Percentiles rank a stretch among this genome's conserved stretches.
Evolutionary conservation across 2,888 invertebrate species (phyloP).

Genomic region (Drosophila histrio): DNA sequence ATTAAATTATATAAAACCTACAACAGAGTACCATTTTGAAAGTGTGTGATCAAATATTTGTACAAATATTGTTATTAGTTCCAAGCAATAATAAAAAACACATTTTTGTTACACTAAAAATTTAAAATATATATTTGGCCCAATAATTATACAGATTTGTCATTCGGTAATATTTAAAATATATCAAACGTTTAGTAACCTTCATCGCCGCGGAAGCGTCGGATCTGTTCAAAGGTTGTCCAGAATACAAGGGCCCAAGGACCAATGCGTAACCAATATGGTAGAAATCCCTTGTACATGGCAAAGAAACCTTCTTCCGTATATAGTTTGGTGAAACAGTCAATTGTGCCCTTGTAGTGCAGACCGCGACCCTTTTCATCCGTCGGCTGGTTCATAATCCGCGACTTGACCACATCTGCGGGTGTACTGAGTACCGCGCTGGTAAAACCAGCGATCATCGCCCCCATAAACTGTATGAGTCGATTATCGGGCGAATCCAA

Average conservation of each 20-base stretch:
- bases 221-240: constrained; percentile 32
- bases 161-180: background rate
- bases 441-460: constrained; percentile 88
- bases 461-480: constrained; percentile 87
- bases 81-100: too few species aligned
- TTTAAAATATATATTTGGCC: background rate
- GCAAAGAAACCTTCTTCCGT: constrained; percentile 31
- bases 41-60: too few species aligned
- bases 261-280: constrained; percentile 44
- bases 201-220: constrained; percentile 27
- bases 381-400: constrained; percentile 94
- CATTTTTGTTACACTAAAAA: background rate
- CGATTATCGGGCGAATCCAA: constrained; percentile 23
- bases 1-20: too few species aligned
- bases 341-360: constrained; percentile 35
- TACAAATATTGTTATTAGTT: too few species aligned
- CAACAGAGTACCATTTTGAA: too few species aligned
- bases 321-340: constrained; percentile 31
- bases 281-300: constrained; percentile 44
- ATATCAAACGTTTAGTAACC: constrained; percentile 2
- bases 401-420: constrained; percentile 95
- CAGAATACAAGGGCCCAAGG: constrained; percentile 47
- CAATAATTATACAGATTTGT: background rate
- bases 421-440: constrained; percentile 87
- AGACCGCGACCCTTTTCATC: constrained; percentile 35